A percentile compares a stretch with the other conserved stretches of the same genome.
Conservation (phyloP, 2,113 vertebrate species). For the Prochilodus magdalenae region DNA sequence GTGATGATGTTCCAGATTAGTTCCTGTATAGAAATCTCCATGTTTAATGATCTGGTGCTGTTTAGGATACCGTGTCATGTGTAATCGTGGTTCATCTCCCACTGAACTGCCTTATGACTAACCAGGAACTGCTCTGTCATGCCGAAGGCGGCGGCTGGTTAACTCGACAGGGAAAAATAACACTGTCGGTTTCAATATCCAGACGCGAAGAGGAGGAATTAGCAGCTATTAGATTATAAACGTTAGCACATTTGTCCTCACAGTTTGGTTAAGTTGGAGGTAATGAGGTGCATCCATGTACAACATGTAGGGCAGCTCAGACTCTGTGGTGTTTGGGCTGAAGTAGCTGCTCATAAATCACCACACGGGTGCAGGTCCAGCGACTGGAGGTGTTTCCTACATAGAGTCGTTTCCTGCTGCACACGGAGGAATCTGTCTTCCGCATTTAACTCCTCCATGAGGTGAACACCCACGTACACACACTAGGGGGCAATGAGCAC, state of each 20-base stretch:
- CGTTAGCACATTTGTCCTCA: constrained; percentile 1
- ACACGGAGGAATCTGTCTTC: no score
- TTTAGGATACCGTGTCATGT: not conserved
- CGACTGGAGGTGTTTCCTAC: not conserved
- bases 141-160: not conserved
- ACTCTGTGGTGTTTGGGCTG: not conserved
- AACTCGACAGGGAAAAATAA: not conserved
- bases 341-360: not conserved
- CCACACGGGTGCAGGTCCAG: not conserved
- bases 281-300: constrained; percentile 11
- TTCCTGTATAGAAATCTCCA: no score
- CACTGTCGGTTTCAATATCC: not conserved
- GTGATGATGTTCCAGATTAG: no score
- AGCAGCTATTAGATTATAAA: not conserved
- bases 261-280: not conserved
- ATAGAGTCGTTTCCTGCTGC: no score
- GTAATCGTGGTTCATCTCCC: not conserved
- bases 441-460: no score
- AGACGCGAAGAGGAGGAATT: constrained; percentile 32
- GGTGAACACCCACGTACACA: no score
- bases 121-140: not conserved
- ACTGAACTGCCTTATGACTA: not conserved
- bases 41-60: not conserved
- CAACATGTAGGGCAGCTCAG: constrained; percentile 16
- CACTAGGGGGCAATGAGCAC: no score